A percentile compares a stretch with the other conserved stretches of the same genome.
Conservation (phyloP, 2,888 invertebrate genomes). For the Nineta flava region DNA sequence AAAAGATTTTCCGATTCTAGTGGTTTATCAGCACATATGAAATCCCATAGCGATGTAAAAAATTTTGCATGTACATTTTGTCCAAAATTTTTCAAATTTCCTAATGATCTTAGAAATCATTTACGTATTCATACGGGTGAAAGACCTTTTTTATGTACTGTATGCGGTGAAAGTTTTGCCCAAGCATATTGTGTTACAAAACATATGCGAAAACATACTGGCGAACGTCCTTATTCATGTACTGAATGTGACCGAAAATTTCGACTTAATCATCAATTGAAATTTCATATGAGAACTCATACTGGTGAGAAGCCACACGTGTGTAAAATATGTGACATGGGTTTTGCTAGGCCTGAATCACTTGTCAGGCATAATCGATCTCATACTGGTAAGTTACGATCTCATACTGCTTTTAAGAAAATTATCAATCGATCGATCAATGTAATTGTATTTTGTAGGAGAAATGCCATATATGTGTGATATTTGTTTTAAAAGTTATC, state of each 20-base stretch:
- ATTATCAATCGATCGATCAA: too few species aligned
- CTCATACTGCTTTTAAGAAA: too few species aligned
- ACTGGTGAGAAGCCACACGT: conserved; percentile 21
- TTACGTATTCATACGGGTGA: conserved; percentile 21
- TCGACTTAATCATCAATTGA: conserved; percentile 21
- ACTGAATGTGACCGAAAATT: conserved; percentile 19
- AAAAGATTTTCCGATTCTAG: conserved; percentile 22
- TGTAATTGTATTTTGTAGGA: too few species aligned
- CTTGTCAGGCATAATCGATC: too few species aligned
- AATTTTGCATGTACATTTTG: conserved; percentile 20
- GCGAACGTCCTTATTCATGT: conserved; percentile 20
- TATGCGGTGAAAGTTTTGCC: conserved; percentile 21
- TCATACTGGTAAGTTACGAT: too few species aligned
- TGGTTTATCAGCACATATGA: conserved; percentile 20
- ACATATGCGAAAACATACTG: conserved; percentile 23
- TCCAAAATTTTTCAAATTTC: conserved; percentile 20
- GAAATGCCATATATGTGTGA: too few species aligned
- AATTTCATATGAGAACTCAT: conserved; percentile 21
- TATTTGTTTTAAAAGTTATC: too few species aligned
- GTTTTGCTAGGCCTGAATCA: conserved; percentile 10
- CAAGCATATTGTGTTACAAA: conserved; percentile 22
- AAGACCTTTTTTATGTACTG: conserved; percentile 19
- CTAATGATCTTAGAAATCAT: conserved; percentile 21
- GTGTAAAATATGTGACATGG: conserved; percentile 22
- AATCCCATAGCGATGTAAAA: conserved; percentile 21